Percentiles rank a stretch among this genome's conserved stretches.
Conservation (phyloP, 2,888 invertebrate genomes). For the Stomorhina lunata region DNA sequence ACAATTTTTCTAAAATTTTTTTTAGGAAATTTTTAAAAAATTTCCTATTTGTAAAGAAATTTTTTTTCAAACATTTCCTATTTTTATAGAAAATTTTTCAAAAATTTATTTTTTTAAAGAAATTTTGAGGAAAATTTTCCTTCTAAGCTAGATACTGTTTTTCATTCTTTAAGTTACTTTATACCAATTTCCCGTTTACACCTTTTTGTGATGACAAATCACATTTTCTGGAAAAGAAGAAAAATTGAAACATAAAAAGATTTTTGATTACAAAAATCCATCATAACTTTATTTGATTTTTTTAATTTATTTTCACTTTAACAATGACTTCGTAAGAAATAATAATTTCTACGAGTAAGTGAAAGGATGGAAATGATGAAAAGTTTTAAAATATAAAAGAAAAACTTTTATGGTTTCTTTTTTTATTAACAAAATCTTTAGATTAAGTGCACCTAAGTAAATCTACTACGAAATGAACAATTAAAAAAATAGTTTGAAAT, state of each 20-base stretch:
- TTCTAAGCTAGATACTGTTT: background rate
- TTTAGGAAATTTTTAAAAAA: too few species aligned
- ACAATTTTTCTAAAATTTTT: too few species aligned
- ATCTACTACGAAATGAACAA: too few species aligned
- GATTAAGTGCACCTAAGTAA: too few species aligned
- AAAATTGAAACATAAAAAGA: background rate
- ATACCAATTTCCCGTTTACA: slow-evolving; percentile 59
- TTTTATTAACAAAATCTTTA: too few species aligned
- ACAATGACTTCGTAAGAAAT: slow-evolving; percentile 24
- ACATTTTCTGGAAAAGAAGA: slow-evolving; percentile 27
- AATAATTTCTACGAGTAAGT: background rate
- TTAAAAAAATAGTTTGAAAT: too few species aligned
- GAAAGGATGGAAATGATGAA: slow-evolving; percentile 18
- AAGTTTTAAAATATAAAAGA: slow-evolving; percentile 46
- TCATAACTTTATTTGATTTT: slow-evolving; percentile 9
- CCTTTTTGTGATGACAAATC: slow-evolving; percentile 61
- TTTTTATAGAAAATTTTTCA: too few species aligned
- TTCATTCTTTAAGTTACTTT: slow-evolving; percentile 30
- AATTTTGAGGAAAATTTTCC: too few species aligned
- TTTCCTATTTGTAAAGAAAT: too few species aligned
- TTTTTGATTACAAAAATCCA: slow-evolving; percentile 28
- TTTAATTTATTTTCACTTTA: background rate
- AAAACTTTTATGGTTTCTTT: slow-evolving; percentile 1
- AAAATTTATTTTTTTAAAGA: too few species aligned
- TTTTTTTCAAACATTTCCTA: too few species aligned